These are phyloP conservation scores for Zele albiditarsus DNA, from an alignment of 2,888 invertebrate species.

Conservation along the genomic window DNA sequence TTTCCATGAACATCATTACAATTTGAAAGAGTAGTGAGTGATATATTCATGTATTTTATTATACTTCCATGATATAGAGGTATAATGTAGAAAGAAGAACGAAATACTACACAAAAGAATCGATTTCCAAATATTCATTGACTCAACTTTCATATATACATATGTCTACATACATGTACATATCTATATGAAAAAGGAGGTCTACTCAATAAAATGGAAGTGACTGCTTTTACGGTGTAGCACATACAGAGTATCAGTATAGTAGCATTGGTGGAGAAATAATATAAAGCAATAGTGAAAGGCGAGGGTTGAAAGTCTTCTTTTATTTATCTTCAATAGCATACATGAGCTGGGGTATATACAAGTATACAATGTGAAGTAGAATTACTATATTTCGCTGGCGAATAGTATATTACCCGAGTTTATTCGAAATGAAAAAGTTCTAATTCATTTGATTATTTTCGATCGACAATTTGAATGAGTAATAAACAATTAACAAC, in stretches of 20 bases:
- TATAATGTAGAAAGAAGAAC: background rate
- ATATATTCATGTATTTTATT: background rate
- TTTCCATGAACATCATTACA: background rate
- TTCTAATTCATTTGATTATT: no score
- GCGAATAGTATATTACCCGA: no score
- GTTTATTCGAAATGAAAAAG: no score
- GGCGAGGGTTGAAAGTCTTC: background rate
- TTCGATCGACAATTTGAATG: no score
- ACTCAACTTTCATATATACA: conserved; percentile 27
- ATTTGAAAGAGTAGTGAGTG: background rate
- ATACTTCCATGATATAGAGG: background rate
- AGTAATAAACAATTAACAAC: no score
- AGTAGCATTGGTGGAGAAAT: background rate
- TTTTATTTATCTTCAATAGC: background rate
- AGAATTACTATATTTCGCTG: no score
- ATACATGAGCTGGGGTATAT: no score
- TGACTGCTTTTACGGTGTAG: background rate
- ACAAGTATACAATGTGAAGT: no score
- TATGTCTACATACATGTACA: background rate
- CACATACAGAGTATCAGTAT: conserved; percentile 21
- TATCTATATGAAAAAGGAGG: background rate
- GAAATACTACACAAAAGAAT: background rate
- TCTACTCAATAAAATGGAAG: conserved; percentile 15
- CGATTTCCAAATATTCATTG: conserved; percentile 50
- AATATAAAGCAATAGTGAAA: background rate